These are phyloP conservation scores for Leptinotarsa tumamoca DNA, from an alignment of 2,888 invertebrate genomes.

Conservation along the genomic window DNA sequence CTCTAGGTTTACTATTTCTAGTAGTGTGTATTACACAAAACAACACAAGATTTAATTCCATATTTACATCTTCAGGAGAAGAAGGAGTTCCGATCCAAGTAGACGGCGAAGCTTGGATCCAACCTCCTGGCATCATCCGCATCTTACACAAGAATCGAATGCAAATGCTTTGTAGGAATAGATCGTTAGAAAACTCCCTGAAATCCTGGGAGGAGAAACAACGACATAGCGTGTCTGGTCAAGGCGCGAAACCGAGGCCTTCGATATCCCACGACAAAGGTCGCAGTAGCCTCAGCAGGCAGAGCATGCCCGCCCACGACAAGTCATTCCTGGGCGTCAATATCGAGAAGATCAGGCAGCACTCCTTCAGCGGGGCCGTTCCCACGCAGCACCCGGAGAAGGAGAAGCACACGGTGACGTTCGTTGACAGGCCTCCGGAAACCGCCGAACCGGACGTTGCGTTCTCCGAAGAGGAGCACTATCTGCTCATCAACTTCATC, in stretches of 20 bases:
- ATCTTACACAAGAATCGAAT: slow-evolving; percentile 97
- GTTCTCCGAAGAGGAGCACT: slow-evolving; percentile 75
- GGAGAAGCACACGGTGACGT: slow-evolving; percentile 58
- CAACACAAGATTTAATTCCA: too few relatives aligned
- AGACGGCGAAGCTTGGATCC: slow-evolving; percentile 98
- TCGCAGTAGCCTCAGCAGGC: slow-evolving; percentile 63
- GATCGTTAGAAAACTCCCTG: slow-evolving; percentile 89
- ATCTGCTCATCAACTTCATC: slow-evolving; percentile 80
- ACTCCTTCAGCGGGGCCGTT: slow-evolving; percentile 65
- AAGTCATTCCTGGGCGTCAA: slow-evolving; percentile 64
- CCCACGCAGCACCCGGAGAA: slow-evolving; percentile 52
- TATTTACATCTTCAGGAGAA: slow-evolving; percentile 69
- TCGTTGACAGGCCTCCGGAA: slow-evolving; percentile 59
- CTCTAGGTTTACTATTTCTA: too few relatives aligned
- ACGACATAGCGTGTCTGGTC: slow-evolving; percentile 71
- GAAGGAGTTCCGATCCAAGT: slow-evolving; percentile 96
- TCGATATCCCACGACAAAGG: slow-evolving; percentile 62
- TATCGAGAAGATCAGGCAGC: slow-evolving; percentile 64
- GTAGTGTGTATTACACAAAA: too few relatives aligned
- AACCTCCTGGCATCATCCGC: slow-evolving; percentile 95
- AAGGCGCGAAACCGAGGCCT: slow-evolving; percentile 64
- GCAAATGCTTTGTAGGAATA: slow-evolving; percentile 94
- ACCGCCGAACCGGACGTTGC: slow-evolving; percentile 64
- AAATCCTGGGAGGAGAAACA: slow-evolving; percentile 90
- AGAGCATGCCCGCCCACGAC: slow-evolving; percentile 65